These are phyloP conservation scores for Centropus bengalensis DNA, from an alignment of 2,113 vertebrate species.

Conservation along the genomic window DNA sequence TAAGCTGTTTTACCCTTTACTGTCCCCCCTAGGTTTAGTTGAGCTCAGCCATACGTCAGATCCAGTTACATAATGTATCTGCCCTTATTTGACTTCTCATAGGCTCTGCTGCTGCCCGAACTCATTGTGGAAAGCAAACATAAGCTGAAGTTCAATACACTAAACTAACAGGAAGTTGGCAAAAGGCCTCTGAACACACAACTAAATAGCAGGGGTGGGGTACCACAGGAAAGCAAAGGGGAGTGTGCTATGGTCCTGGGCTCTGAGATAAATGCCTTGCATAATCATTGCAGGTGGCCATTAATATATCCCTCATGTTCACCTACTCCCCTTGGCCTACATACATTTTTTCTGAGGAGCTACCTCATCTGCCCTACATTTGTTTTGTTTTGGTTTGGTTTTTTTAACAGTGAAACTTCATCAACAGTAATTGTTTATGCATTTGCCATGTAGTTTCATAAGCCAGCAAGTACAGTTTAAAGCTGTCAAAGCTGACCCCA, in stretches of 20 bases:
- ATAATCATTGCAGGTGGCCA: background rate
- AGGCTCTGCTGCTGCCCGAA: background rate
- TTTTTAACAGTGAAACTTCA: background rate
- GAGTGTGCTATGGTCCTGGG: too few relatives aligned
- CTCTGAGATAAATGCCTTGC: background rate
- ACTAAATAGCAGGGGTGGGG: background rate
- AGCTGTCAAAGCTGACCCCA: background rate
- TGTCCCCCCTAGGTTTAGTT: background rate
- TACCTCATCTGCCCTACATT: fast-evolving
- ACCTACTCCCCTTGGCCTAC: fast-evolving
- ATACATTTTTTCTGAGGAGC: background rate
- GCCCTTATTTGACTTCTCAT: constrained; percentile 39
- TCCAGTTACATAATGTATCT: background rate
- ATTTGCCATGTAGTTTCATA: fast-evolving
- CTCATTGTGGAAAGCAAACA: constrained; percentile 15
- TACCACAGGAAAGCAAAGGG: background rate
- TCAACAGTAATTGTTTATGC: fast-evolving
- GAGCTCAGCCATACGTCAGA: background rate
- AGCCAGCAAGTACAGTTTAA: background rate
- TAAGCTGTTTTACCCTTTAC: constrained; percentile 41
- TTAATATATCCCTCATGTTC: background rate
- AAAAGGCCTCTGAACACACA: background rate
- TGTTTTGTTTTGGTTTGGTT: too few relatives aligned
- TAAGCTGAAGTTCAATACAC: background rate
- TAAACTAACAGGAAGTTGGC: constrained; percentile 17